phyloP scores from a whole-genome alignment of 2,113 vertebrate genomes.

The Hyperoodon ampullatus region DNA sequence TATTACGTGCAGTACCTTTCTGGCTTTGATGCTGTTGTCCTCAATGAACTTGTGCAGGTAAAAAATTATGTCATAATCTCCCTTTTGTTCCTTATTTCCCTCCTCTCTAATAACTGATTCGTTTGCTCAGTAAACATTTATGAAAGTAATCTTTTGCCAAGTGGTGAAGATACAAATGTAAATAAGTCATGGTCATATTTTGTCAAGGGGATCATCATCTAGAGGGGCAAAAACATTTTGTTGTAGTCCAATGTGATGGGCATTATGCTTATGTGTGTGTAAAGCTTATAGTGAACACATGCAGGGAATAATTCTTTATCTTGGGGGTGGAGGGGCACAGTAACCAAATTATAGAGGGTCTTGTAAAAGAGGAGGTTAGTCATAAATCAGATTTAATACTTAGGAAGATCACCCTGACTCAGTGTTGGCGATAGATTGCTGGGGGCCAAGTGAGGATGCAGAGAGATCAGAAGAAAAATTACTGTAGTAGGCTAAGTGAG shows the following conservation, averaged over 20 bases:
- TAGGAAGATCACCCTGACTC: background rate
- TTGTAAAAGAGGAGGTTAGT: background rate
- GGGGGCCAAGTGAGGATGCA: background rate
- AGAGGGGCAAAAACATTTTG: background rate
- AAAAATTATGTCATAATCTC: background rate
- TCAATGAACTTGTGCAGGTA: constrained; percentile 99
- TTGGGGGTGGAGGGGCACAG: background rate
- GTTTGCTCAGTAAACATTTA: constrained; percentile 1
- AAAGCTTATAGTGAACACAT: background rate
- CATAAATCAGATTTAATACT: background rate
- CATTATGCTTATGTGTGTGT: background rate
- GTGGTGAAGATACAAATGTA: background rate
- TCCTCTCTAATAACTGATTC: background rate
- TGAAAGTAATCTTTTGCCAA: background rate
- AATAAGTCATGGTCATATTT: background rate
- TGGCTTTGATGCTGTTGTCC: constrained; percentile 97
- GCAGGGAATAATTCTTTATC: background rate
- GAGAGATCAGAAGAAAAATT: background rate
- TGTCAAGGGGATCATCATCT: background rate
- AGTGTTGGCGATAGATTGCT: background rate
- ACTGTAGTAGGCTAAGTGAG: background rate
- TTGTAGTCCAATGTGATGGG: background rate
- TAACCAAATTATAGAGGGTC: background rate
- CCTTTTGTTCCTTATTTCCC: background rate
- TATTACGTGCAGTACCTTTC: constrained; percentile 99